These are phyloP conservation scores for Diplazon laetatorius DNA, from an alignment of 2,888 invertebrate genomes.

Conservation along the genomic window DNA sequence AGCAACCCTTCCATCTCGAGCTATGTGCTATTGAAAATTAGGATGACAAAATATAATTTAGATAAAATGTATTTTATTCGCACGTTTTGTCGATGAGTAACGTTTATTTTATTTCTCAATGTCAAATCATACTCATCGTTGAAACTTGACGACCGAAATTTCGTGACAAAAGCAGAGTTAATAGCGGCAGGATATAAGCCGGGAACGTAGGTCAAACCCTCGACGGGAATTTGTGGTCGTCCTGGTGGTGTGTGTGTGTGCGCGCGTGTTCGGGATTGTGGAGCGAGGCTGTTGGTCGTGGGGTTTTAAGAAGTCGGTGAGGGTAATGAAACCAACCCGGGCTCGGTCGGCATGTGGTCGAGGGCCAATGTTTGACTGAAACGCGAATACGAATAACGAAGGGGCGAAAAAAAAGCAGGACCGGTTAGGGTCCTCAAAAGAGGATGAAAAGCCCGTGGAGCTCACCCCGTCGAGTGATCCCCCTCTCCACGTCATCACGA, in stretches of 20 bases:
- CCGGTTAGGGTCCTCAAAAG: neutral
- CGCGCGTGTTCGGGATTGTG: neutral
- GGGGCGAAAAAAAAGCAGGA: slow-evolving; percentile 1
- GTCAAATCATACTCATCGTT: neutral
- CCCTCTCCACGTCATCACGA: slow-evolving; percentile 19
- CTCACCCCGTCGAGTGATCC: slow-evolving; percentile 40
- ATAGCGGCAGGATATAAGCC: neutral
- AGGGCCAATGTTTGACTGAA: slow-evolving; percentile 50
- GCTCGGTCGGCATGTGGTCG: neutral
- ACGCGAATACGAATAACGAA: neutral
- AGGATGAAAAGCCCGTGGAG: slow-evolving; percentile 23
- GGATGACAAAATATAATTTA: too few relatives aligned
- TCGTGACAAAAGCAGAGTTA: slow-evolving; percentile 4
- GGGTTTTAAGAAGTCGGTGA: slow-evolving; percentile 21
- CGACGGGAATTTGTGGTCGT: neutral
- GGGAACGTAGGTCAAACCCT: slow-evolving; percentile 3
- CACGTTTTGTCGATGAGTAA: too few relatives aligned
- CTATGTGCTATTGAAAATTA: too few relatives aligned
- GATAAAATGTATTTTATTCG: too few relatives aligned
- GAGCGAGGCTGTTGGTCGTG: slow-evolving; percentile 1
- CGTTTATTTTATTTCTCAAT: neutral
- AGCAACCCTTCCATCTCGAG: too few relatives aligned
- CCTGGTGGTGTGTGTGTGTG: neutral
- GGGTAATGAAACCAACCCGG: slow-evolving; percentile 45
- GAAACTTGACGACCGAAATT: neutral